phyloP scores from a whole-genome alignment of 2,113 vertebrate species.

The Castor canadensis region DNA sequence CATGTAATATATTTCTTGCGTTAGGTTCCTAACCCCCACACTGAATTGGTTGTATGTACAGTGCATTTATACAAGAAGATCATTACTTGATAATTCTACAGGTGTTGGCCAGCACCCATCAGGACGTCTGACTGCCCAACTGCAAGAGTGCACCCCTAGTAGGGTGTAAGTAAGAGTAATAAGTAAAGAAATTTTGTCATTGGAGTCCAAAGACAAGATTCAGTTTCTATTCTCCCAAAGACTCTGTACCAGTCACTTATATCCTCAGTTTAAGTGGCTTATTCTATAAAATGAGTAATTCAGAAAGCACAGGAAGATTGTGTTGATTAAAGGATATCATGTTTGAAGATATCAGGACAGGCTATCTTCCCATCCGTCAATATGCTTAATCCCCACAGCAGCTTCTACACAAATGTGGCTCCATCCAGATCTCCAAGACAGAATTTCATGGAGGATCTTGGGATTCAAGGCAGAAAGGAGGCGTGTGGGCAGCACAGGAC shows the following conservation, averaged over 20 bases:
- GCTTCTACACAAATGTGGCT: rapidly evolving
- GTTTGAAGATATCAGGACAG: background rate
- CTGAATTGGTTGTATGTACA: background rate
- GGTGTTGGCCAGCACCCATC: background rate
- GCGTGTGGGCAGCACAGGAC: rapidly evolving
- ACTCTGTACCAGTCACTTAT: background rate
- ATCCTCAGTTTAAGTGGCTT: background rate
- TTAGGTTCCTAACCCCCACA: background rate
- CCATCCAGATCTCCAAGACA: no score
- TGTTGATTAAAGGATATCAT: background rate
- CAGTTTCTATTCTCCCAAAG: background rate
- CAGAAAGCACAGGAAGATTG: background rate
- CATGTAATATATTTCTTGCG: background rate
- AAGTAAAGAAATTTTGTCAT: background rate
- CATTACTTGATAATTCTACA: background rate
- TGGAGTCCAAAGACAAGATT: background rate
- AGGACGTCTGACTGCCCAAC: background rate
- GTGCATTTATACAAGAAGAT: slow-evolving; percentile 31
- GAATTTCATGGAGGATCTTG: background rate
- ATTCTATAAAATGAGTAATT: background rate
- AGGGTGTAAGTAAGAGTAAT: background rate
- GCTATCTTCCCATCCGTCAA: background rate
- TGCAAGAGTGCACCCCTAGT: background rate
- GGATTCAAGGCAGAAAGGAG: background rate
- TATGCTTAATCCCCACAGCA: background rate